Conservation (phyloP, 92 coral and sea anemone species). For the Siderastrea radians region DNA sequence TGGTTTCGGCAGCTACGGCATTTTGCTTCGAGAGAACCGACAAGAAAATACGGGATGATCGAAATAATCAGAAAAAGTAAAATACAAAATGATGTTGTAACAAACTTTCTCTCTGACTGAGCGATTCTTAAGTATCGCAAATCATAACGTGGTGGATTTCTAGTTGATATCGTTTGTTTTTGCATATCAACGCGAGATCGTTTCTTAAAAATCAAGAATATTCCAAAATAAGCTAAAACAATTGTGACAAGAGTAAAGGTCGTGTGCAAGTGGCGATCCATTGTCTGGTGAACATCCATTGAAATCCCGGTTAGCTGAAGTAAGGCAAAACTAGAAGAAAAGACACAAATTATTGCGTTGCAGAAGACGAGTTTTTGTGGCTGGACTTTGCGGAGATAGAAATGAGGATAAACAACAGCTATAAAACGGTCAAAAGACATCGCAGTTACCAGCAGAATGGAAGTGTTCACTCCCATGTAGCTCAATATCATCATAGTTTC, state of each 20-base stretch:
- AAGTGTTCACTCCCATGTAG: conserved; percentile 19
- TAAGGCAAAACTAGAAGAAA: conserved; percentile 6
- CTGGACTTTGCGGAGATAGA: neutral
- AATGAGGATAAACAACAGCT: conserved; percentile 14
- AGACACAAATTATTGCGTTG: neutral
- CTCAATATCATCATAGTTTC: neutral
- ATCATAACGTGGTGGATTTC: neutral
- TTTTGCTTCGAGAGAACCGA: neutral
- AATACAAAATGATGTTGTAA: neutral
- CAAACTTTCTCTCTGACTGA: no score
- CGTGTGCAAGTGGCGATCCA: conserved; percentile 12
- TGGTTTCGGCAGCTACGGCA: neutral
- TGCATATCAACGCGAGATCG: neutral
- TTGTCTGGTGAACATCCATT: neutral
- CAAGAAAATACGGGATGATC: neutral
- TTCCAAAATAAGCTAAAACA: neutral
- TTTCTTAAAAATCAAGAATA: neutral
- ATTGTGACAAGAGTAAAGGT: conserved; percentile 14
- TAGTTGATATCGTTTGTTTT: neutral
- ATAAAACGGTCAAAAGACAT: conserved; percentile 30
- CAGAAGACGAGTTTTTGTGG: neutral
- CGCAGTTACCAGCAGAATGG: conserved; percentile 4
- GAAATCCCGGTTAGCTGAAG: conserved; percentile 14
- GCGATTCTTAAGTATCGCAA: no score
- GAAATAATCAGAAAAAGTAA: neutral